phyloP scores from a whole-genome alignment of 2,797 vertebrate species.

The Microhierax caerulescens region DNA sequence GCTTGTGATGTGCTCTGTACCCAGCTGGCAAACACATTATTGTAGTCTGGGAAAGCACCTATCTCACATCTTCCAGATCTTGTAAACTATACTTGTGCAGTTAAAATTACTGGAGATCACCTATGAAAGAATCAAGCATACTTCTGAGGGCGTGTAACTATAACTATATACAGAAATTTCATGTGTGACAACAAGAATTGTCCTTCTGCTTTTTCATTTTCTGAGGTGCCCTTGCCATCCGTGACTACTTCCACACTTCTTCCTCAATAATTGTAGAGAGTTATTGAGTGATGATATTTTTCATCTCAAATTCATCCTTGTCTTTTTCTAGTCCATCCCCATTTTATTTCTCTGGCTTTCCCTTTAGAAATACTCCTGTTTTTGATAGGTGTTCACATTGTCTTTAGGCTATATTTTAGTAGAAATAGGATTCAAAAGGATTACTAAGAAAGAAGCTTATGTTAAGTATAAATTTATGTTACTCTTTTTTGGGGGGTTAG shows the following conservation, averaged over 20 bases:
- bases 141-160: neutral
- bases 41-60: neutral
- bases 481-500: neutral
- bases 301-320: neutral
- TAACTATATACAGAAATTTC: neutral
- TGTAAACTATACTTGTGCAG: neutral
- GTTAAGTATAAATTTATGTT: neutral
- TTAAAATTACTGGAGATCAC: neutral
- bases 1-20: neutral
- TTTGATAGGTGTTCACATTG: neutral
- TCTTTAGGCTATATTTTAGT: neutral
- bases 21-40: neutral
- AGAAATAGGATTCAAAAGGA: neutral
- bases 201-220: neutral
- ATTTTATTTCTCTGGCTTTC: neutral
- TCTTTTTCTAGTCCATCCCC: neutral
- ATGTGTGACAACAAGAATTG: fast-evolving
- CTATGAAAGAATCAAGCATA: neutral
- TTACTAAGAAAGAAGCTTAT: neutral
- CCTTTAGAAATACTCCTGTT: neutral
- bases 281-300: neutral
- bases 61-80: neutral
- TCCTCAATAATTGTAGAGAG: neutral
- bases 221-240: neutral
- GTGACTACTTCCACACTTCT: neutral